Base-by-base conservation (phyloP, 2,113 vertebrate species). In the Edolisoma coerulescens region DNA sequence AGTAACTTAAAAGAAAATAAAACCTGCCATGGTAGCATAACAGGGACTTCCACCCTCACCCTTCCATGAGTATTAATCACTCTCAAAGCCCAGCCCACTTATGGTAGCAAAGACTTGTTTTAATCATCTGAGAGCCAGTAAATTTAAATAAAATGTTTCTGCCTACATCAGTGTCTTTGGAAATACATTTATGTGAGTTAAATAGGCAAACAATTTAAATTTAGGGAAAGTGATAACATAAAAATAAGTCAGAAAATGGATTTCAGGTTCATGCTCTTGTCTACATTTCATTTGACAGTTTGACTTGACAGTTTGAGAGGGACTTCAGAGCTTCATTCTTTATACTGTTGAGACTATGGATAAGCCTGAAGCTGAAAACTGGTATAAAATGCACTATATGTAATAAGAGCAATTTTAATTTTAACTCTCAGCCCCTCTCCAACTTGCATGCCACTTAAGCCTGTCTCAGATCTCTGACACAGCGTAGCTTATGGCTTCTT, bases 281-380 rank as follows among this genome's bases (percentile, higher is more conserved):
- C 93, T 99, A 74, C 98, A 96, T 99, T 98, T 99, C 89, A 90
- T 98, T 98, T 98, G 98, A 98, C 99, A 99, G 99, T 99, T 99
- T 99, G 99, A 99, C 95, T 96, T 97, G 97, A 97, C 97, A 98
- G 98, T 99, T 98, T 99, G 98, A 99, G 91, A 96, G 98, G 84
- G 96, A 96, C 98, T 94, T 97, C 97, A 97, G 98, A 98, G 97
- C 97, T 98, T 96, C 96, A 80, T 92, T 96, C 97, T 98, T 98
- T 97, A 93, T 98, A 97, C 97, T 97, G 97, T 98, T 98, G 97
- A 98, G 98, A 98, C 98, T 98, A 89, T 98, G 98, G 98, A 98
- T 97, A 98, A 95, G 94, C 98, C 98, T 90, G 98, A 97, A 98
- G 98, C 98, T 96, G 96, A 97, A 97, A 96, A 95, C 96, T 97